Evolutionary conservation across 2,888 invertebrate species (phyloP).

Genomic region (Pseudeuparius sepicola): DNA sequence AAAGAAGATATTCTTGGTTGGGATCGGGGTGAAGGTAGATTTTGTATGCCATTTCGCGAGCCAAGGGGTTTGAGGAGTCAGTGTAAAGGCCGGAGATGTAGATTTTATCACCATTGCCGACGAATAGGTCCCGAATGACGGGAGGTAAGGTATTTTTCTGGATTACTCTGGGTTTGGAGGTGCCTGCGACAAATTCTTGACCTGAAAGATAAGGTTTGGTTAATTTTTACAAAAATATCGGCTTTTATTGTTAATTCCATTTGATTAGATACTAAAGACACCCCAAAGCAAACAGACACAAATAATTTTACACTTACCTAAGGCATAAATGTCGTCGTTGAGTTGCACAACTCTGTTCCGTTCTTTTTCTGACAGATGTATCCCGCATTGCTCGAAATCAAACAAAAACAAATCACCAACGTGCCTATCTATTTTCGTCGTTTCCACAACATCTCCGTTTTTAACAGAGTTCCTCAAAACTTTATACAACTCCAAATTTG

Average conservation of each 20-base stretch:
- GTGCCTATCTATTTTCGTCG: conserved; percentile 68
- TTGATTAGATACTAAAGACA: no score
- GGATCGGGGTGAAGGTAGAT: conserved; percentile 72
- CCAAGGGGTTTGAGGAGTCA: conserved; percentile 66
- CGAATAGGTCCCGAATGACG: conserved; percentile 61
- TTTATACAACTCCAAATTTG: conserved; percentile 73
- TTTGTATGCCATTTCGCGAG: conserved; percentile 81
- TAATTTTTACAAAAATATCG: not conserved
- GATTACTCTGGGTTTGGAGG: conserved; percentile 58
- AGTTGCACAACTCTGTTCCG: conserved; percentile 69
- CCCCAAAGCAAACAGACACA: no score
- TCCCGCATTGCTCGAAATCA: conserved; percentile 97
- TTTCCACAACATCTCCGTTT: conserved; percentile 55
- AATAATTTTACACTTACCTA: conserved; percentile 21
- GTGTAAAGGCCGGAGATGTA: conserved; percentile 73
- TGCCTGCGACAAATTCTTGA: conserved; percentile 71
- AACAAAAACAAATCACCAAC: conserved; percentile 84
- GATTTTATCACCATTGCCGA: conserved; percentile 59
- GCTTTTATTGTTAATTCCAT: no score
- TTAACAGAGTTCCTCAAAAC: conserved; percentile 61
- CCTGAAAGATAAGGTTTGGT: conserved; percentile 50
- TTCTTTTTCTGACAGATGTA: conserved; percentile 73
- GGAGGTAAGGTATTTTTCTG: conserved; percentile 57
- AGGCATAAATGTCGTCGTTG: conserved; percentile 68
- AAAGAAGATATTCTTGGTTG: conserved; percentile 65